A percentile compares a stretch with the other conserved stretches of the same genome.
Evolutionary conservation across 2,797 vertebrate genomes (phyloP).

Genomic region (Chiloscyllium punctatum): DNA sequence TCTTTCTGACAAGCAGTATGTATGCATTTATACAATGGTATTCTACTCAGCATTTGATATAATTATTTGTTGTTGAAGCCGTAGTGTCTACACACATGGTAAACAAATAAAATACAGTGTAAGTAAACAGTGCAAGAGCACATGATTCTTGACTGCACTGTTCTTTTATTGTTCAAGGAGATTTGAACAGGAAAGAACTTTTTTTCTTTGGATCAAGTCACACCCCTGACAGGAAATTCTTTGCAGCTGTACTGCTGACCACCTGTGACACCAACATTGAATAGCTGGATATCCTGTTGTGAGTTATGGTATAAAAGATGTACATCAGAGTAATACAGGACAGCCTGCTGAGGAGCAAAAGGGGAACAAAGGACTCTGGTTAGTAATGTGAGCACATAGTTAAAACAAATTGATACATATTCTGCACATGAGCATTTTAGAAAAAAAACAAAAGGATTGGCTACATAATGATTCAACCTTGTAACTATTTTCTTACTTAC

Average conservation of each 20-base stretch:
- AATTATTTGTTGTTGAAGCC: background rate
- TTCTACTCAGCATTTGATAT: background rate
- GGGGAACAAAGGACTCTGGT: conserved; percentile 41
- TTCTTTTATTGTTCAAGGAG: conserved; percentile 46
- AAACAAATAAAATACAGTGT: background rate
- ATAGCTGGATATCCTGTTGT: conserved; percentile 85
- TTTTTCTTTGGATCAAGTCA: conserved; percentile 68
- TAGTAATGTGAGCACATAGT: background rate
- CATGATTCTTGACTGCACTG: background rate
- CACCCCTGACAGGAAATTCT: conserved; percentile 63
- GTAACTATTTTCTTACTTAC: background rate
- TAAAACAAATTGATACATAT: background rate
- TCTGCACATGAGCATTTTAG: background rate
- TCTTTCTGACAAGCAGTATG: background rate
- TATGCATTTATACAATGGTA: background rate
- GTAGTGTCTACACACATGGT: too few relatives aligned
- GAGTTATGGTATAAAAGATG: conserved; percentile 46
- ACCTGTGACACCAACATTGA: conserved; percentile 71
- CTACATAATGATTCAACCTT: background rate
- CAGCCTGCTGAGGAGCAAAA: conserved; percentile 50
- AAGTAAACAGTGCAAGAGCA: background rate
- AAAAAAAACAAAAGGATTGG: conserved; percentile 2
- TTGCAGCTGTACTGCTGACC: conserved; percentile 67
- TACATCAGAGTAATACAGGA: conserved; percentile 51
- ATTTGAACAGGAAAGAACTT: conserved; percentile 63